Evolutionary conservation across 2,888 invertebrate genomes (phyloP).

Genomic region (Anoncus sp.): DNA sequence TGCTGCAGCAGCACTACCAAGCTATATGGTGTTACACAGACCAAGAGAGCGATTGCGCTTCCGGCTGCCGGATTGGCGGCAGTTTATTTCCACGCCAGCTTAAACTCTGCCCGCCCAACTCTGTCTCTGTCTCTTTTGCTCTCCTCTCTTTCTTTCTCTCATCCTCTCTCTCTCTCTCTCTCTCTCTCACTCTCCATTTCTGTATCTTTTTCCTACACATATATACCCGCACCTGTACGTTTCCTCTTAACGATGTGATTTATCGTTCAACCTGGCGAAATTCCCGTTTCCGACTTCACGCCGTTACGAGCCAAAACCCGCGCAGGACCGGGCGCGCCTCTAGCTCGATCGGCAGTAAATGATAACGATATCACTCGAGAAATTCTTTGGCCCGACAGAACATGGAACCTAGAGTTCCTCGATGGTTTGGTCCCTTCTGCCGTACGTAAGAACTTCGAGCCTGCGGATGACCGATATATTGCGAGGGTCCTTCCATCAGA

Average conservation of each 20-base stretch:
- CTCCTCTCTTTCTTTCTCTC: conserved; percentile 5
- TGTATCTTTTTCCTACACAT: conserved; percentile 24
- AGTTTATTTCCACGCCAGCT: conserved; percentile 71
- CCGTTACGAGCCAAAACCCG: conserved; percentile 14
- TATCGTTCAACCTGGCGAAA: conserved; percentile 68
- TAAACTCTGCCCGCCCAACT: conserved; percentile 57
- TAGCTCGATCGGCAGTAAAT: conserved; percentile 38
- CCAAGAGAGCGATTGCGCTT: conserved; percentile 60
- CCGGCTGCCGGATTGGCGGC: conserved; percentile 64
- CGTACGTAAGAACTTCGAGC: no score
- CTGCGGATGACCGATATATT: no score
- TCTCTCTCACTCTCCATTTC: conserved; percentile 3
- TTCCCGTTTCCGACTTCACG: conserved; percentile 45
- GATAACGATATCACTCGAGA: conserved; percentile 55
- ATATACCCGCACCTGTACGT: conserved; percentile 45
- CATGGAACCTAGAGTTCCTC: background rate
- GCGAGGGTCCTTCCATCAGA: background rate
- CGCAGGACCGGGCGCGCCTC: background rate
- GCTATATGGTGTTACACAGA: conserved; percentile 33
- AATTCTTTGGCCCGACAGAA: conserved; percentile 18
- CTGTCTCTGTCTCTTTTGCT: conserved; percentile 19
- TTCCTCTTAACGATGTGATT: conserved; percentile 73
- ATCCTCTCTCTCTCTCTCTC: conserved; percentile 8
- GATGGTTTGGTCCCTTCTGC: background rate
- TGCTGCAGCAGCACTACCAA: conserved; percentile 26